Conservation (phyloP, 1,140 invertebrate genomes). For the Himalopsyche phryganea region DNA sequence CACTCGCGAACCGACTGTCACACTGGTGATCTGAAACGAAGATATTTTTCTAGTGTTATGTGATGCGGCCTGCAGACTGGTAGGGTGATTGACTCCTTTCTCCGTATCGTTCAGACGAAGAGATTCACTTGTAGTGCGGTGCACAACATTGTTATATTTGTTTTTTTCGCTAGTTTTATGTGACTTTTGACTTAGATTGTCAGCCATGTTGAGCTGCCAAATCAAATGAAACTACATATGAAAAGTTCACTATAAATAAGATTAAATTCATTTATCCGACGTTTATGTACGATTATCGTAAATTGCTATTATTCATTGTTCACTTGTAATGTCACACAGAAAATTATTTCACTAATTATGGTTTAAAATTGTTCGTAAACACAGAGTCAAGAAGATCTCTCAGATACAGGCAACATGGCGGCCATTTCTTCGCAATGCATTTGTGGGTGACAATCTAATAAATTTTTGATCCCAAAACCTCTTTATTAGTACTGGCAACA, state of each 20-base stretch:
- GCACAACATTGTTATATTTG: slow-evolving; percentile 62
- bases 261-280: slow-evolving; percentile 53
- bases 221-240: slow-evolving; percentile 53
- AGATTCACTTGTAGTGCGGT: slow-evolving; percentile 74
- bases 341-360: slow-evolving; percentile 51
- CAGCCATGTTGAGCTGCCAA: slow-evolving; percentile 54
- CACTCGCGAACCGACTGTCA: slow-evolving; percentile 73
- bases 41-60: slow-evolving; percentile 72
- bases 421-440: slow-evolving; percentile 56
- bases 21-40: slow-evolving; percentile 88
- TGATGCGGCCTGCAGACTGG: slow-evolving; percentile 48
- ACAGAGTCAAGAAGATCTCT: slow-evolving; percentile 55
- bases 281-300: slow-evolving; percentile 47
- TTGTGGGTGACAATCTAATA: slow-evolving; percentile 53
- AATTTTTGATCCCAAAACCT: not conserved
- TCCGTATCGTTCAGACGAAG: slow-evolving; percentile 64
- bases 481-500: too few species aligned
- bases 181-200: slow-evolving; percentile 57
- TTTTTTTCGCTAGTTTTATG: slow-evolving; percentile 57
- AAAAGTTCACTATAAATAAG: slow-evolving; percentile 55
- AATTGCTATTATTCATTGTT: slow-evolving; percentile 50
- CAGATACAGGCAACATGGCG: slow-evolving; percentile 55
- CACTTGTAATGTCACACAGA: slow-evolving; percentile 54
- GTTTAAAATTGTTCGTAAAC: slow-evolving; percentile 56
- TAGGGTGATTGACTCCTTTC: slow-evolving; percentile 42